These are phyloP conservation scores for Planococcus citri DNA, from an alignment of 1,140 invertebrate species.

Conservation along the genomic window DNA sequence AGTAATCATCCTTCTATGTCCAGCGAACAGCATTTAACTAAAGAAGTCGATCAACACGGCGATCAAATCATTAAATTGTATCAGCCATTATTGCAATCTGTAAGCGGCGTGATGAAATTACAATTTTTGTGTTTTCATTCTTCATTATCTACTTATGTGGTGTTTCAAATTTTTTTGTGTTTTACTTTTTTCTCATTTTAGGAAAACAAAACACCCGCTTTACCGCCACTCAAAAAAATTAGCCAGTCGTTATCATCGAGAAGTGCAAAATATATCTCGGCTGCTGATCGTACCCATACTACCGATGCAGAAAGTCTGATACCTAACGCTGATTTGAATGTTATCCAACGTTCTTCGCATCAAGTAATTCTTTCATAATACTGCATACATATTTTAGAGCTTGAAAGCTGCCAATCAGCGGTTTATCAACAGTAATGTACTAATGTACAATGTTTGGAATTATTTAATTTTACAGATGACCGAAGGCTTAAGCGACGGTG, in stretches of 20 bases:
- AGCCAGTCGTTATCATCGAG: neutral
- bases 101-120: neutral
- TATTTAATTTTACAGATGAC: constrained; percentile 9
- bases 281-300: neutral
- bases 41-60: neutral
- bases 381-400: too few relatives aligned
- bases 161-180: neutral
- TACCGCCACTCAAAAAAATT: neutral
- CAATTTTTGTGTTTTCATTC: too few relatives aligned
- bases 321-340: neutral
- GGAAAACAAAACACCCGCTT: neutral
- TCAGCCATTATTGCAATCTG: neutral
- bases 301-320: neutral
- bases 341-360: neutral
- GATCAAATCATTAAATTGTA: constrained; percentile 10
- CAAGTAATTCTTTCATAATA: constrained; percentile 8
- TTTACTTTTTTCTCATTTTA: neutral
- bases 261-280: neutral
- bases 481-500: neutral
- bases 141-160: neutral
- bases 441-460: too few relatives aligned
- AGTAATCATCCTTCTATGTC: neutral
- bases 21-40: neutral
- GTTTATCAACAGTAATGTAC: too few relatives aligned
- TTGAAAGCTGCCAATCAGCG: too few relatives aligned